Evolutionary conservation across 2,797 vertebrate species (phyloP), one percentile per base, ranked within the genome.

Genomic region (Peromyscus eremicus): DNA sequence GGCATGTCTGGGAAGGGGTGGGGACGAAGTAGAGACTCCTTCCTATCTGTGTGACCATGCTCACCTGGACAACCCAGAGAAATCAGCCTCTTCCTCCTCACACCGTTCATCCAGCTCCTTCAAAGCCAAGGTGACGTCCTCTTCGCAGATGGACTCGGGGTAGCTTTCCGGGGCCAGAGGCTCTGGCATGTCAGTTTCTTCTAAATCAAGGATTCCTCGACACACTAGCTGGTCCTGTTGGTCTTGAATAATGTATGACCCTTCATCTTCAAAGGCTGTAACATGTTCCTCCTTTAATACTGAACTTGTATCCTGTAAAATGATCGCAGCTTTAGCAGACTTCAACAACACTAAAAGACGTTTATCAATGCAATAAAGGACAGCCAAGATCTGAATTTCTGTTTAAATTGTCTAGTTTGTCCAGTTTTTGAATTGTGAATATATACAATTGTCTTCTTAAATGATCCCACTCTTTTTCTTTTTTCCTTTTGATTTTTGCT

Each of bases 91-190:
- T 97, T 99, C 99, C 92, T 99, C 99, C 98, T 99, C 99, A 95
- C 99, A 99, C 91, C 99, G 99, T 98, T 99, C 99, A 84, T 99
- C 99, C 1, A 99, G 98, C 98, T 99, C 99, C 97, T 99, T 99
- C 98, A 99, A 98, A 83, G 99, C 99, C 97, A 99, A 99, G 0
- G 99, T 99, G 92, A 99, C 99, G 70, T 99, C 99, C 17, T 99
- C 99, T 93, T 99, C 99, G 96, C 99, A 99, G 97, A 99, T 91
- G 0, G 99, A 99, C 76, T 99, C 99, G 0, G 99, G 99, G 96
- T 98, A 99, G 97, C 99, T 99, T 95, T 99, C 99, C 0, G 99
- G 99, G 97, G 98, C 98, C 5, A 98, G 98, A 14, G 96, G 98
- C 98, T 99, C 99, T 92, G 99, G 98, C 12, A 98, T 95, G 97